Percentiles rank a stretch among this genome's conserved stretches.
Evolutionary conservation across 2,888 invertebrate species (phyloP).

Genomic region (Ochropacha duplaris): DNA sequence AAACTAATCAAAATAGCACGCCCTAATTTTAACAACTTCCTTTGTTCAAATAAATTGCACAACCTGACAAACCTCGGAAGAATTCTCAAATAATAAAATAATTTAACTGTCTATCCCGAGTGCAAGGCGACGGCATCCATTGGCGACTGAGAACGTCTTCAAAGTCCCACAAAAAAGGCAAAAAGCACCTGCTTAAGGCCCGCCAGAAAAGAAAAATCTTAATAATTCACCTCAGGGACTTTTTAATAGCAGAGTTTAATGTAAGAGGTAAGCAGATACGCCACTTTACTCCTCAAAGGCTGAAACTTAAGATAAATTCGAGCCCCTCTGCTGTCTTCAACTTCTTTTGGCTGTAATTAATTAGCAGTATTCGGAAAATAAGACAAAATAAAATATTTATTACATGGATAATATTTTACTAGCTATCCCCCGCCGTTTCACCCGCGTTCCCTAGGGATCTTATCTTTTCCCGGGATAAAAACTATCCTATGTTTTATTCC

Average conservation of each 20-base stretch:
- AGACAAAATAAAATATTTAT: not conserved
- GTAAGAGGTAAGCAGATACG: slow-evolving; percentile 31
- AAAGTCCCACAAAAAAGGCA: slow-evolving; percentile 15
- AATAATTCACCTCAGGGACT: slow-evolving; percentile 48
- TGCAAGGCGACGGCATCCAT: not conserved
- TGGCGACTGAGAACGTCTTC: not conserved
- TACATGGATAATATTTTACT: no score
- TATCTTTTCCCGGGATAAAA: no score
- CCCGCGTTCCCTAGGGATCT: no score
- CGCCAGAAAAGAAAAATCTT: slow-evolving; percentile 38
- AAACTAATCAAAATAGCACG: no score
- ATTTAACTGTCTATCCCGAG: not conserved
- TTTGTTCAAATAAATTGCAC: not conserved
- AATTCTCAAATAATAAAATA: not conserved
- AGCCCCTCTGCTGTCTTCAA: not conserved
- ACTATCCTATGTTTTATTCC: no score
- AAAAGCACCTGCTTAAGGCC: slow-evolving; percentile 24
- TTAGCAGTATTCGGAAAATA: not conserved
- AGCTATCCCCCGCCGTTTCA: no score
- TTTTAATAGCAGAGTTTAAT: slow-evolving; percentile 39
- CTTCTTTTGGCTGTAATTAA: not conserved
- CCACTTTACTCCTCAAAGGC: slow-evolving; percentile 23
- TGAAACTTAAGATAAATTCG: slow-evolving; percentile 18
- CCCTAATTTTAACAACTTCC: no score
- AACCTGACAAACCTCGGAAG: not conserved